phyloP scores from a whole-genome alignment of 1,140 invertebrate species.

The Samia ricini region DNA sequence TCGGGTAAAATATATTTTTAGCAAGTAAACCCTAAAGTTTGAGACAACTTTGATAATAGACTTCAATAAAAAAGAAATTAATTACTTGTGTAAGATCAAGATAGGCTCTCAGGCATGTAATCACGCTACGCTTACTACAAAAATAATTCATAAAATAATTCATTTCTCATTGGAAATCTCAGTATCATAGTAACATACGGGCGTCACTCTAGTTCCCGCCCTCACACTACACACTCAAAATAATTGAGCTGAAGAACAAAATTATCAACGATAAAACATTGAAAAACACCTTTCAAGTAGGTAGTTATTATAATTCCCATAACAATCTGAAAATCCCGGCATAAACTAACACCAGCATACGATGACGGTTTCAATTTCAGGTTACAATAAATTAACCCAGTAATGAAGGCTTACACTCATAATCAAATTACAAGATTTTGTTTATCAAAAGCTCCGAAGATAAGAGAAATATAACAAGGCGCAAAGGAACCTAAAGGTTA shows the following conservation, averaged over 20 bases:
- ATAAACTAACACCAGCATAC: too few relatives aligned
- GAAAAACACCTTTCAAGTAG: too few relatives aligned
- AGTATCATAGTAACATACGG: conserved; percentile 34
- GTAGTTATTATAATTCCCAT: too few relatives aligned
- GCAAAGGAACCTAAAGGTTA: conserved; percentile 29
- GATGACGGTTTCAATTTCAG: too few relatives aligned
- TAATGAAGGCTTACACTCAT: too few relatives aligned
- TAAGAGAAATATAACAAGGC: conserved; percentile 37
- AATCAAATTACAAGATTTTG: conserved; percentile 11
- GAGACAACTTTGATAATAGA: too few relatives aligned
- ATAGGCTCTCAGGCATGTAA: conserved; percentile 33
- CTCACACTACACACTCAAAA: conserved; percentile 34
- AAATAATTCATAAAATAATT: not conserved
- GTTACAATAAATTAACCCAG: too few relatives aligned
- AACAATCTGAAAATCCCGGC: too few relatives aligned
- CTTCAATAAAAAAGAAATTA: too few relatives aligned
- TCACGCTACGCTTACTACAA: conserved; percentile 30
- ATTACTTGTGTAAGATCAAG: too few relatives aligned
- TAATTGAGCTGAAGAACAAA: conserved; percentile 34
- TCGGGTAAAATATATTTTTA: too few relatives aligned
- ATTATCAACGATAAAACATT: conserved; percentile 17
- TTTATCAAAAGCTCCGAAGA: conserved; percentile 32
- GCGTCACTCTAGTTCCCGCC: conserved; percentile 38
- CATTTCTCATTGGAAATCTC: not conserved
- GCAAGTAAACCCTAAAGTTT: too few relatives aligned